Base-by-base conservation (phyloP, 2,888 invertebrate genomes). In the Zaprionus lineosus region DNA sequence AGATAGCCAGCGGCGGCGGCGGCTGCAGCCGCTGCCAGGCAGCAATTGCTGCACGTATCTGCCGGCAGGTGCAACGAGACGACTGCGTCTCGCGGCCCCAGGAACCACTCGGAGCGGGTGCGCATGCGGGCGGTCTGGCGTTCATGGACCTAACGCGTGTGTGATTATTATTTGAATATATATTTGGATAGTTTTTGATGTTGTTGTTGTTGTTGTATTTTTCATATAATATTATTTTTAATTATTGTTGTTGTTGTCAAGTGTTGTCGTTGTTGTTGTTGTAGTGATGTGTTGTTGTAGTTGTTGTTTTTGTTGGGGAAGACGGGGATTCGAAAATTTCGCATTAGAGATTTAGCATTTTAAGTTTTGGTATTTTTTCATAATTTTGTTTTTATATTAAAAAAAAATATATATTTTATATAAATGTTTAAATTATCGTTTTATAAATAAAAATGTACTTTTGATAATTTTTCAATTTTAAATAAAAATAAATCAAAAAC, bases 41-140 rank as follows among this genome's bases (percentile, higher is more conserved):
- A 89, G 63, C 89, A 89, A 67, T 86, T 85, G 77, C 88, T 86
- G 73, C 89, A 88, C 34, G 89, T 83, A 33, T 86, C 86, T 64
- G 79, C 79, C 73, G 85, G 82, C 79, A 86, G 73, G 71, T 87
- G 73, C 70, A 84, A 66, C 71, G 87, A 81, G 55, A 87, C 85
- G 44, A 84, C 87, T 33, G 78, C 84, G 34, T 88, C 89, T 52
- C 88, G 78, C 39, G 88, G 88, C 64, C 88, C 88, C 90, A 97
- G 93, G 92, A 98, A 98, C 98, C 98, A 99, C 91, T 98, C 98
- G 60, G 98, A 98, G 82, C 98, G 94, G 74, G 98, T 97, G 89
- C 96, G 94, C 97, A 99, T 97, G 83, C 98, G 93, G 89, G 97
- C 97, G 72, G 98, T 95, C 92, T 99, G 98, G 89, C 97, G 93